phyloP scores from a whole-genome alignment of 1,140 invertebrate genomes.

The Ceratoteleas bidentatus region DNA sequence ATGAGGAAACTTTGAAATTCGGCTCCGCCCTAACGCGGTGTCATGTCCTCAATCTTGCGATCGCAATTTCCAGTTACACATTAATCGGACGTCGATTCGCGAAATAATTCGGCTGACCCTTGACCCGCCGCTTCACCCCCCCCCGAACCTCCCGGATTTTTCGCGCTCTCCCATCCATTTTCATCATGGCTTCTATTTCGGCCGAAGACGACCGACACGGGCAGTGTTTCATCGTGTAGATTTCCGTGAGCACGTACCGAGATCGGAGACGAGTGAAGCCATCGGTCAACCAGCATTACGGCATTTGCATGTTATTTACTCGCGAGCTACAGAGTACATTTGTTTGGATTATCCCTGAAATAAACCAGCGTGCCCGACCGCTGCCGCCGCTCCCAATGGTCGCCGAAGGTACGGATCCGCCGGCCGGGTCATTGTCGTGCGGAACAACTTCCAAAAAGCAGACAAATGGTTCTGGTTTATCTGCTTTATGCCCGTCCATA shows the following conservation, averaged over 20 bases:
- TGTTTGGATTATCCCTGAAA: conserved; percentile 82
- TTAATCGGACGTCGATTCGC: conserved; percentile 47
- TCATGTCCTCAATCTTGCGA: conserved; percentile 48
- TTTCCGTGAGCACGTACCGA: conserved; percentile 66
- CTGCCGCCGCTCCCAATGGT: conserved; percentile 68
- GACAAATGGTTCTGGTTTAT: conserved; percentile 78
- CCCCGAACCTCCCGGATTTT: background rate
- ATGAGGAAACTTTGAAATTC: conserved; percentile 57
- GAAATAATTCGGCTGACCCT: background rate
- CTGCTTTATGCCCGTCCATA: conserved; percentile 76
- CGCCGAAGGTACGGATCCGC: conserved; percentile 53
- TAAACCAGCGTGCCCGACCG: conserved; percentile 75
- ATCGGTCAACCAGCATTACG: conserved; percentile 82
- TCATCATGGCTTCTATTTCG: conserved; percentile 36
- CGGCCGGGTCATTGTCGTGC: conserved; percentile 63
- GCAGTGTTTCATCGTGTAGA: conserved; percentile 62
- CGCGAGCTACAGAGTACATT: conserved; percentile 81
- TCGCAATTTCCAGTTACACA: conserved; percentile 46
- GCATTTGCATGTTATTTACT: conserved; percentile 83
- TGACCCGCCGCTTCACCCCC: background rate
- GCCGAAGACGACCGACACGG: conserved; percentile 44
- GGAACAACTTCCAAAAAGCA: conserved; percentile 72
- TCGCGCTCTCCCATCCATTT: conserved; percentile 28
- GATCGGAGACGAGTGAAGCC: conserved; percentile 75
- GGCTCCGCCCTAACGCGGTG: conserved; percentile 39